Base-by-base conservation (phyloP, 2,113 vertebrate species). In the Myxocyprinus asiaticus region DNA sequence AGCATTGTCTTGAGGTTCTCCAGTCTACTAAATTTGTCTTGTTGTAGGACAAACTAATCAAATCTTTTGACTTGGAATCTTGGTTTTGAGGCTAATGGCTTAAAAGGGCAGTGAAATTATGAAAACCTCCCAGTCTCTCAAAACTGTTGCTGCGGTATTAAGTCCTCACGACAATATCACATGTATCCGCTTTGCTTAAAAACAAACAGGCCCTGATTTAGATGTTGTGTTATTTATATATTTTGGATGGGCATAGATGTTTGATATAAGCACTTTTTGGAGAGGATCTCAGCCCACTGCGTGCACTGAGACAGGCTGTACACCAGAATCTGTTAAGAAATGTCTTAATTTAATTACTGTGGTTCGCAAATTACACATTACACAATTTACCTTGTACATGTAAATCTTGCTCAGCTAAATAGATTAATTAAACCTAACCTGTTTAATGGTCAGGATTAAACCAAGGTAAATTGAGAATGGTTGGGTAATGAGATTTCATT, bases 391-490 rank as follows among this genome's bases (percentile, higher is more conserved):
- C 68, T 71, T 72, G 56, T 91, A 76, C 85, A 88, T 88, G 86
- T 75, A 87, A 89, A 88, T 82, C 78, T 86, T 86, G 87, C 86
- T 86, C 73, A 85, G 83, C 78, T 87, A 81, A 76, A 85, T 61
- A 84, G 86, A 87, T 84, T 89, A 89, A 92, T 90, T 91, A 91
- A 90, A 88, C 85, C 86, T 88, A 83, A 91, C 84, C 88, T 85
- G 88, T 88, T 89, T 91, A 90, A 92, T 84, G 86, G 84, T 79
- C 87, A 79, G 84, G 87, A 80, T 89, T 87, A 33, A 87, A 89
- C 74, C 85, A 78, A 81, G 85, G 90, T 88, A 85, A 86, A 90
- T 81, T 82, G 87, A 88, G 82, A 80, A 85, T 87, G 86, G 78
- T 81, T 33, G 22, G 22, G 22, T 33, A 90, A 92, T 90, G 90